Conservation (phyloP, 2,797 vertebrate species). For the Acanthiza pusilla region DNA sequence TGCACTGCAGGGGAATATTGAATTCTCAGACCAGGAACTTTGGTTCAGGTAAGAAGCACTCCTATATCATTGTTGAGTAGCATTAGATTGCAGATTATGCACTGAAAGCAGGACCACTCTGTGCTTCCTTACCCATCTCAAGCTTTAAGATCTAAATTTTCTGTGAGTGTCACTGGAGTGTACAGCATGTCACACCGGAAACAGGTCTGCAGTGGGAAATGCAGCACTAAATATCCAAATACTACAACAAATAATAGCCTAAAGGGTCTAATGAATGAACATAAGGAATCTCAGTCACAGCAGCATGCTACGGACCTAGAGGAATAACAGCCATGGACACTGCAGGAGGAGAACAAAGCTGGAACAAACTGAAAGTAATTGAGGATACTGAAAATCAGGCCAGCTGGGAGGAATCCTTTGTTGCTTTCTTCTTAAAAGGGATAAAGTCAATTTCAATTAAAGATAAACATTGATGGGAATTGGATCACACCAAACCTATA, state of each 20-base stretch:
- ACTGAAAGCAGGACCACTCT: background rate
- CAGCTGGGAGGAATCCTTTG: background rate
- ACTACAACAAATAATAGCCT: background rate
- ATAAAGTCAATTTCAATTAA: background rate
- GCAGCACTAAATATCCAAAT: background rate
- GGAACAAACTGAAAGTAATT: background rate
- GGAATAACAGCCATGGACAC: background rate
- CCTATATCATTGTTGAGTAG: background rate
- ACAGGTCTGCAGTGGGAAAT: background rate
- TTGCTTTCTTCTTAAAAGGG: constrained; percentile 9
- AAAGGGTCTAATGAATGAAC: background rate
- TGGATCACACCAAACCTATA: background rate
- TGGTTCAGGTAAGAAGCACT: background rate
- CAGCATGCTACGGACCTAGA: background rate
- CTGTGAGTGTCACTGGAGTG: background rate
- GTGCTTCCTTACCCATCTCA: background rate
- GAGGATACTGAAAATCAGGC: background rate
- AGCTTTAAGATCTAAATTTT: background rate
- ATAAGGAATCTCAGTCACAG: background rate
- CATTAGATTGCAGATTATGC: background rate
- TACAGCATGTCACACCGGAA: background rate
- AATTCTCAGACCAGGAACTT: background rate
- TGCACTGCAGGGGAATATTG: background rate
- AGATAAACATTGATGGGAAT: background rate
- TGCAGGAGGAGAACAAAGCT: background rate